Evolutionary conservation across 2,113 vertebrate species (phyloP), one percentile per base, ranked within the genome.

Genomic region (Engystomops pustulosus): DNA sequence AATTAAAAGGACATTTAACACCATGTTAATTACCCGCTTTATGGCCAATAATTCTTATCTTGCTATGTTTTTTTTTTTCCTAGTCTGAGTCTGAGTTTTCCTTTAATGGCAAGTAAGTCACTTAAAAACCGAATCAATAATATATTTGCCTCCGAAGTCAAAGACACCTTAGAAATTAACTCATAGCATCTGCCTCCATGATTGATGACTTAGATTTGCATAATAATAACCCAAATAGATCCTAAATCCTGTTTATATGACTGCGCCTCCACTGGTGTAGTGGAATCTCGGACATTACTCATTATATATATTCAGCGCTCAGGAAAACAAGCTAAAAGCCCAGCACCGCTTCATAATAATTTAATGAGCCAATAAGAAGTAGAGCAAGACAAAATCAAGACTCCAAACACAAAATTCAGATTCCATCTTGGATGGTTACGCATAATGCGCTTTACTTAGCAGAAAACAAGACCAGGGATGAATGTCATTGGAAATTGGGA

Each of bases 1-100:
- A 85, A 84, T 84, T 84, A 84, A 84, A 85, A 85, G 83, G 83
- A 85, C 83, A 85, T 85, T 85, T 70, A 85, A 79, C 30, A 34
- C 74, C 62, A 69, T 85, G 83, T 85, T 85, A 85, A 85, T 85
- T 70, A 85, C 83, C 74, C 27, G 45, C 49, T 85, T 85, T 85
- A 85, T 85, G 65, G 74, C 62, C 83, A 79, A 85, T 85, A 78
- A 79, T 79, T 84, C 72, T 84, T 70, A 85, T 58, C 65, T 14
- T 79, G 62, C 51, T 78, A 58, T 27, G 1, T n/a, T 74, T 85
- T 85, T 85, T 77, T 74, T 44, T 78, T 77, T 27, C 44, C 10
- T 69, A n/a, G n/a, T 53, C 62, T 67, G 20, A 68, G 71, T 53
- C 60, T 27, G 65, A 79, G 74, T 55, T 70, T 78, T 85, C 83